Evolutionary conservation across 92 coral and sea anemone genomes (phyloP).

Genomic region (Epizoanthus ramosus): DNA sequence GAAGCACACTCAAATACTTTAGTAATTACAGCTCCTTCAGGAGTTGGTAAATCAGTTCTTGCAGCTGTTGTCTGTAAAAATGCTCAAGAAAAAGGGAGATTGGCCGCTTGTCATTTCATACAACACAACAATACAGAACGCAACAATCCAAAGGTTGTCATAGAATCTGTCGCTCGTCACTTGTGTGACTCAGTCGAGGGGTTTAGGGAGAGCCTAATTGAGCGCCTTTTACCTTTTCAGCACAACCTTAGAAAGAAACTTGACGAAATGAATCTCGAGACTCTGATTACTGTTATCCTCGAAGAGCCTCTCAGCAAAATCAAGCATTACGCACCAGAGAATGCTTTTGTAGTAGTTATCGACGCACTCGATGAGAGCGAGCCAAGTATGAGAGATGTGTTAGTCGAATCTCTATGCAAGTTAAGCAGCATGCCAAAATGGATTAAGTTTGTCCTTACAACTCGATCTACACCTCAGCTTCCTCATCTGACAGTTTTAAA

Average conservation of each 20-base stretch:
- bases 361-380: constrained; percentile 1
- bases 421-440: too few relatives aligned
- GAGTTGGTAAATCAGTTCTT: not conserved
- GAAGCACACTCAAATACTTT: too few relatives aligned
- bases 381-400: not conserved
- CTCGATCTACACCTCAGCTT: too few relatives aligned
- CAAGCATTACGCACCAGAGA: not conserved
- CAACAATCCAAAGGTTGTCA: not conserved
- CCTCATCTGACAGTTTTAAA: too few relatives aligned
- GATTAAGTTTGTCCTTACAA: too few relatives aligned
- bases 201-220: not conserved
- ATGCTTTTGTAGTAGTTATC: not conserved
- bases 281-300: not conserved
- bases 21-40: too few relatives aligned
- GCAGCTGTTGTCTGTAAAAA: not conserved
- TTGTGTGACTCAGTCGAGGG: not conserved
- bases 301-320: constrained; percentile 1
- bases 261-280: not conserved
- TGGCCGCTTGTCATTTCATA: not conserved
- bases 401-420: too few relatives aligned
- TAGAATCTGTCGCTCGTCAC: not conserved
- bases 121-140: not conserved
- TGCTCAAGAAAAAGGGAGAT: not conserved
- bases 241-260: not conserved
- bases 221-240: not conserved